Conservation (phyloP, 2,797 vertebrate genomes). For the Huso huso region DNA sequence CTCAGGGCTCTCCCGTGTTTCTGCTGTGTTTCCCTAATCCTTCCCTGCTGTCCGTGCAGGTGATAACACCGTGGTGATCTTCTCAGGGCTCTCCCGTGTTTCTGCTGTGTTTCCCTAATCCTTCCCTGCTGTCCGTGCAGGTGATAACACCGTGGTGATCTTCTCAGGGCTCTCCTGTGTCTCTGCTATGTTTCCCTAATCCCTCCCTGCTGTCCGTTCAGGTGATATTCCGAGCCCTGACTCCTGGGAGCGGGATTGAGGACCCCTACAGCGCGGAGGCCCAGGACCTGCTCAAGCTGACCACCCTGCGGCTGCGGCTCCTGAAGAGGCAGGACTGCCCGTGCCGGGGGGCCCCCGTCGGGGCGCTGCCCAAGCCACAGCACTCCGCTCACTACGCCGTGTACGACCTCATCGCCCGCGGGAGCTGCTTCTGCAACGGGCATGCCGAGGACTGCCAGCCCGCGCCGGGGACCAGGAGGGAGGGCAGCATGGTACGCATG, state of each 20-base stretch:
- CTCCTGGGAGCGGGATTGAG: conserved; percentile 47
- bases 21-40: too few relatives aligned
- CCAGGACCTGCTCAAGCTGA: conserved; percentile 65
- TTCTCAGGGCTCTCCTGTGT: not conserved
- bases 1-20: too few relatives aligned
- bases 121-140: too few relatives aligned
- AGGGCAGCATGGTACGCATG: too few relatives aligned
- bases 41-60: too few relatives aligned
- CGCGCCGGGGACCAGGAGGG: conserved; percentile 16
- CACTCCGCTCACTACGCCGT: conserved; percentile 65
- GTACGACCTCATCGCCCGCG: conserved; percentile 71
- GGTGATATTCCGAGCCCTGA: conserved; percentile 75
- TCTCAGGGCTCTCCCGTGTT: too few relatives aligned
- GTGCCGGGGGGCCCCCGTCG: conserved; percentile 23
- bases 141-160: too few relatives aligned
- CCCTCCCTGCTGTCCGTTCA: conserved; percentile 26
- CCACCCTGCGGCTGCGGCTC: conserved; percentile 72
- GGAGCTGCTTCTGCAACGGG: conserved; percentile 81
- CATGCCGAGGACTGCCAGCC: conserved; percentile 71
- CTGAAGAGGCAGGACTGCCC: conserved; percentile 70
- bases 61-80: too few relatives aligned
- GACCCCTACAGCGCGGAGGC: conserved; percentile 71
- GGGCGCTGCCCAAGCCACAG: conserved; percentile 36
- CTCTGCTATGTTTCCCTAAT: not conserved
- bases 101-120: too few relatives aligned